Conservation (phyloP, 2,888 invertebrate genomes). For the Embidobia sp. region DNA sequence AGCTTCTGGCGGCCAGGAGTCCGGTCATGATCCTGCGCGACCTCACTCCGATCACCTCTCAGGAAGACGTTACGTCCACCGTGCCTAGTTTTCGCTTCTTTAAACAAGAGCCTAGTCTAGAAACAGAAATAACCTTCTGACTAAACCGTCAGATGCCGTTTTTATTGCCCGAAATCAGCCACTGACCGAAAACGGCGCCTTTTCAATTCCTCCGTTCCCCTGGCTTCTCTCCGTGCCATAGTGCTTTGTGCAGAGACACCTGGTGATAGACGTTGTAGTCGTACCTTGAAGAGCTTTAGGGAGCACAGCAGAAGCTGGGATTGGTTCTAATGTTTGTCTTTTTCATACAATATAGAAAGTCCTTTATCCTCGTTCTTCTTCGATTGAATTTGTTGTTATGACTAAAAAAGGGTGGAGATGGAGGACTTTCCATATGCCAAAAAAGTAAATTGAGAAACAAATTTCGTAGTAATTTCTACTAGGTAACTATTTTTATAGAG, state of each 20-base stretch:
- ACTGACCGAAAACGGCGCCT: conserved; percentile 22
- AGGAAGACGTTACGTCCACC: conserved; percentile 74
- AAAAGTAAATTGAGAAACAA: too few species aligned
- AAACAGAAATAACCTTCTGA: conserved; percentile 82
- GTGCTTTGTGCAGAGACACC: neutral
- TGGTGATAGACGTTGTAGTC: neutral
- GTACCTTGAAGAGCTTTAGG: too few species aligned
- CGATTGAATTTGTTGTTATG: too few species aligned
- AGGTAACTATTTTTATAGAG: too few species aligned
- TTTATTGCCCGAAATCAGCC: conserved; percentile 44
- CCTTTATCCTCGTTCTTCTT: too few species aligned
- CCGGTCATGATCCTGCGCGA: conserved; percentile 82
- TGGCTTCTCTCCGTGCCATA: conserved; percentile 41
- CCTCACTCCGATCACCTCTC: conserved; percentile 80
- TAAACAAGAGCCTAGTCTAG: conserved; percentile 83
- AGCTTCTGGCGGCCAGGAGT: conserved; percentile 79
- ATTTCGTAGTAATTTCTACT: too few species aligned
- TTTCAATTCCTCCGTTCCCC: neutral
- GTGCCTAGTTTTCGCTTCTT: conserved; percentile 79
- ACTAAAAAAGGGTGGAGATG: too few species aligned
- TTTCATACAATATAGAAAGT: too few species aligned
- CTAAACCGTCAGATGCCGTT: conserved; percentile 67
- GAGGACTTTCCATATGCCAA: too few species aligned
- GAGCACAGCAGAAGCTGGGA: too few species aligned
- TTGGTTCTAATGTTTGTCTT: too few species aligned